A percentile compares a stretch with the other conserved stretches of the same genome.
Conservation (phyloP, 1,140 invertebrate species). For the Lordiphosa clarofinis region DNA sequence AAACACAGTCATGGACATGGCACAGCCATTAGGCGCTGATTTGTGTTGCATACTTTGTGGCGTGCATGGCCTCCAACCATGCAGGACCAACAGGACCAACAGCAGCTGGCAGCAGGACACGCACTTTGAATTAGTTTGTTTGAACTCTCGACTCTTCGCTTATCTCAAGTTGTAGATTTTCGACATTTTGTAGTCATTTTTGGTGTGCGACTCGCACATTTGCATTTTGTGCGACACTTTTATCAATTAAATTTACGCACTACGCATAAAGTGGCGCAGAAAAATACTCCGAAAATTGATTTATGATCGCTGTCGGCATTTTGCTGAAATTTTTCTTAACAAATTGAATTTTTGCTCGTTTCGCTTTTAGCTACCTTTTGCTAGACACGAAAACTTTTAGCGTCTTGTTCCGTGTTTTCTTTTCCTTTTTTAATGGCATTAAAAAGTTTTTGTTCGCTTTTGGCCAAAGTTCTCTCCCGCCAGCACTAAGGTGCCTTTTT, state of each 20-base stretch:
- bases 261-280: slow-evolving; percentile 39
- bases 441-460: slow-evolving; percentile 68
- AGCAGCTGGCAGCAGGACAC: slow-evolving; percentile 26
- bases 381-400: slow-evolving; percentile 45
- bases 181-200: slow-evolving; percentile 68
- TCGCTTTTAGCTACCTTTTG: slow-evolving; percentile 40
- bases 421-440: slow-evolving; percentile 64
- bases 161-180: slow-evolving; percentile 77
- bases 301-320: slow-evolving; percentile 25
- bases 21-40: slow-evolving; percentile 68
- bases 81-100: slow-evolving; percentile 29
- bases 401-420: slow-evolving; percentile 29
- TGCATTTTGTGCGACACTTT: slow-evolving; percentile 54
- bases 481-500: slow-evolving; percentile 67
- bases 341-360: slow-evolving; percentile 36
- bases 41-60: slow-evolving; percentile 70
- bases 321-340: slow-evolving; percentile 26
- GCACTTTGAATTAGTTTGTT: slow-evolving; percentile 77
- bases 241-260: slow-evolving; percentile 75
- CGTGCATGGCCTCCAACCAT: slow-evolving; percentile 10
- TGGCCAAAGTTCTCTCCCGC: slow-evolving; percentile 46
- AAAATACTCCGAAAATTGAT: slow-evolving; percentile 45
- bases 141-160: slow-evolving; percentile 50
- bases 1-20: slow-evolving; percentile 60
- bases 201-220: slow-evolving; percentile 31